These are phyloP conservation scores for Hyperoplus immaculatus DNA, from an alignment of 2,797 vertebrate species.

Conservation along the genomic window DNA sequence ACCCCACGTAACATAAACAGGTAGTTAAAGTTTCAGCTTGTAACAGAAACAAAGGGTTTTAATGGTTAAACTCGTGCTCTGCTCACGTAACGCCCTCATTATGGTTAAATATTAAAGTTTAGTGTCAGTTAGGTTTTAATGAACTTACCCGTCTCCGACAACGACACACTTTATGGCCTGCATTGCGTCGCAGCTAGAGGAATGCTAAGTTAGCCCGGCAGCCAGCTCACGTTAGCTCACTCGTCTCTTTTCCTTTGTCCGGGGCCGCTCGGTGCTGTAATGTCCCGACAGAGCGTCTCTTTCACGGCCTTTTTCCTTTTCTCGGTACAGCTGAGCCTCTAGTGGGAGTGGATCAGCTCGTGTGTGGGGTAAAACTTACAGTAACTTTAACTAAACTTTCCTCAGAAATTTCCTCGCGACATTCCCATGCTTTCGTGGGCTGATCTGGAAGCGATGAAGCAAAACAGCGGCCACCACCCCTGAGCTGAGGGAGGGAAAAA, in stretches of 20 bases:
- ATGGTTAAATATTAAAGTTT: neutral
- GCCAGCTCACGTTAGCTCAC: slow-evolving; percentile 77
- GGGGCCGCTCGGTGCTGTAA: slow-evolving; percentile 62
- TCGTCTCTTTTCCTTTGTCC: slow-evolving; percentile 76
- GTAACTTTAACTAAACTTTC: slow-evolving; percentile 63
- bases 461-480: slow-evolving; percentile 85
- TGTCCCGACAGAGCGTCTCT: slow-evolving; percentile 31
- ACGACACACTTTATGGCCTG: slow-evolving; percentile 99
- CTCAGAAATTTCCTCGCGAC: slow-evolving; percentile 63
- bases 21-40: slow-evolving; percentile 33
- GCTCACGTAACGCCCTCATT: neutral
- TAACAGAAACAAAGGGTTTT: slow-evolving; percentile 1
- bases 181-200: slow-evolving; percentile 85
- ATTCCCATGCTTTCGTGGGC: slow-evolving; percentile 78
- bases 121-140: neutral
- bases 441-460: slow-evolving; percentile 67
- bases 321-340: slow-evolving; percentile 1
- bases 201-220: slow-evolving; percentile 75
- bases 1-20: slow-evolving; percentile 12
- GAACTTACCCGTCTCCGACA: slow-evolving; percentile 96
- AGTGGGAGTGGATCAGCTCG: neutral
- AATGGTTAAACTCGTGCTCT: neutral
- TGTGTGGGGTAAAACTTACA: slow-evolving; percentile 10
- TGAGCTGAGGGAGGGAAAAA: slow-evolving; percentile 44
- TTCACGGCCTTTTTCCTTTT: neutral